Evolutionary conservation across 2,113 vertebrate species (phyloP).

Genomic region (Numenius arquata): DNA sequence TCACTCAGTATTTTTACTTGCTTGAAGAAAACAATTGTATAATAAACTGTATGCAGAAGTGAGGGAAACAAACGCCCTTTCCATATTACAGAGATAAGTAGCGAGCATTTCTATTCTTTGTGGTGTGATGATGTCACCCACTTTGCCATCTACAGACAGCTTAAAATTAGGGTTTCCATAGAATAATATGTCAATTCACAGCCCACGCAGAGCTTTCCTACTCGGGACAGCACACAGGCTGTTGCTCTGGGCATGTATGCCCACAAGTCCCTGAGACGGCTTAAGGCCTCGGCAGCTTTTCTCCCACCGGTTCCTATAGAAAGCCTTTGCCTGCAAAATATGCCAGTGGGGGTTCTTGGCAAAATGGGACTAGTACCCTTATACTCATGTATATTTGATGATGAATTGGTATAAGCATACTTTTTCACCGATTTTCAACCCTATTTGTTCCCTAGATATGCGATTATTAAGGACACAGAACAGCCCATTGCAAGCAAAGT

Average conservation of each 20-base stretch:
- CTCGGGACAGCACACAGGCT: neutral
- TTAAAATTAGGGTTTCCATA: neutral
- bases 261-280: neutral
- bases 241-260: rapidly evolving
- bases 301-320: neutral
- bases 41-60: neutral
- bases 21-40: neutral
- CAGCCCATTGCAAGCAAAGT: neutral
- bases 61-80: neutral
- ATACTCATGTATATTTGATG: neutral
- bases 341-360: neutral
- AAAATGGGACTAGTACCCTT: neutral
- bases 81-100: neutral
- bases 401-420: neutral
- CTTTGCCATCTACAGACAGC: neutral
- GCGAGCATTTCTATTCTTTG: neutral
- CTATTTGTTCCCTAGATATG: neutral
- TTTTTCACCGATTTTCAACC: neutral
- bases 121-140: neutral
- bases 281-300: neutral
- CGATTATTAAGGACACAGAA: neutral
- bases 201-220: neutral
- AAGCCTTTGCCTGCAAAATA: neutral
- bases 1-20: neutral
- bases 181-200: neutral